These are phyloP conservation scores for Caenorhabditis sp. DNA, from an alignment of 2,888 invertebrate species.

Conservation along the genomic window DNA sequence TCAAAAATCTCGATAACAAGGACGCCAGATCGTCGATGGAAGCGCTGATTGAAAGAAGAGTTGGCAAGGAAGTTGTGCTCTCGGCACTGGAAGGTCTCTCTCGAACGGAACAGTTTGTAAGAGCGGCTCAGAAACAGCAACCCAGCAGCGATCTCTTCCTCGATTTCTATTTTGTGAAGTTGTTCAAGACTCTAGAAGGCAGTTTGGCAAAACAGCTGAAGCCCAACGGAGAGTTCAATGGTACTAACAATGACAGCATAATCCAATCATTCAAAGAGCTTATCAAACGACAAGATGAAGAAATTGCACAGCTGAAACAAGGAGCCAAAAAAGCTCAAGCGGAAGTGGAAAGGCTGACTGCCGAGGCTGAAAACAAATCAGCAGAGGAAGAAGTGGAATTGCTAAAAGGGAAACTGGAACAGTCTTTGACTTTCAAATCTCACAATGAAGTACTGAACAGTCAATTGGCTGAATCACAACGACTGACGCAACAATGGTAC, in stretches of 20 bases:
- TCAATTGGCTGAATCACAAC: conserved; percentile 39
- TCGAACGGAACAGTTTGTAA: conserved; percentile 88
- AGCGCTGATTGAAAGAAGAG: conserved; percentile 87
- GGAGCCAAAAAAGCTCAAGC: conserved; percentile 62
- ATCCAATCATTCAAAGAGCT: conserved; percentile 83
- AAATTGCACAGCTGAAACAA: conserved; percentile 74
- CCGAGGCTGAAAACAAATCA: conserved; percentile 18
- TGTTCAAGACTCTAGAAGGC: conserved; percentile 84
- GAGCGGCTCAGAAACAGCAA: conserved; percentile 94
- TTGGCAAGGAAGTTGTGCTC: conserved; percentile 90
- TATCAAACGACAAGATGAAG: conserved; percentile 88
- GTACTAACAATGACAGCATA: conserved; percentile 80
- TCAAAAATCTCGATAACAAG: conserved; percentile 49
- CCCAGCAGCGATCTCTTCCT: conserved; percentile 88
- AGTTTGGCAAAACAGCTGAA: conserved; percentile 69
- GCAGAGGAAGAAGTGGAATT: conserved; percentile 22
- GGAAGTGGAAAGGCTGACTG: conserved; percentile 62
- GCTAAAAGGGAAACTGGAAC: conserved; percentile 29
- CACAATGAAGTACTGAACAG: conserved; percentile 40
- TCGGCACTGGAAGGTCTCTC: conserved; percentile 90
- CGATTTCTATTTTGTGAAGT: conserved; percentile 94
- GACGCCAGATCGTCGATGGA: conserved; percentile 56
- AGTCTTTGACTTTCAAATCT: neutral
- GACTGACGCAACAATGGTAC: conserved; percentile 73
- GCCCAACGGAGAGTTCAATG: conserved; percentile 78